Evolutionary conservation across 2,797 vertebrate species (phyloP).

Genomic region (Periparus ater): DNA sequence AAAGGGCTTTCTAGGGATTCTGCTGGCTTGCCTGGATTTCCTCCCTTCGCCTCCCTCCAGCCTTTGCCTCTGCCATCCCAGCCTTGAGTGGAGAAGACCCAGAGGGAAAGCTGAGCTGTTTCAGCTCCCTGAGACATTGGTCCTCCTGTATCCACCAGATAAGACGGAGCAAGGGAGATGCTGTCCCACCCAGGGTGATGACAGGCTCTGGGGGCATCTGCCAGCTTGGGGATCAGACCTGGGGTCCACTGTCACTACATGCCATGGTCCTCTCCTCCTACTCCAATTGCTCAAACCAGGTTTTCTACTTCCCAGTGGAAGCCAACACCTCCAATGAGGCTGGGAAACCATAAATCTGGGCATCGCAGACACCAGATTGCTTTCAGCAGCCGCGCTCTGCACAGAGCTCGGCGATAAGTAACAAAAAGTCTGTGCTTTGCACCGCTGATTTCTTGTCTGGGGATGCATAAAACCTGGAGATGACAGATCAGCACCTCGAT

Average conservation of each 20-base stretch:
- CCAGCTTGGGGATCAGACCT: neutral
- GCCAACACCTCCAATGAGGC: constrained; percentile 23
- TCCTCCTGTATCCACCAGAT: neutral
- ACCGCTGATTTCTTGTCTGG: constrained; percentile 50
- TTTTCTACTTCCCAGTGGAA: constrained; percentile 13
- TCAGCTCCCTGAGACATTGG: neutral
- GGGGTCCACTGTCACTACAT: fast-evolving
- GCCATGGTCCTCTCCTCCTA: neutral
- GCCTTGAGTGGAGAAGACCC: neutral
- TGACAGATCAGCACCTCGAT: constrained; percentile 58
- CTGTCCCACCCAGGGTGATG: neutral
- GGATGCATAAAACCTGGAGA: constrained; percentile 60
- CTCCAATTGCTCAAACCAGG: neutral
- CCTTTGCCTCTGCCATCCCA: neutral
- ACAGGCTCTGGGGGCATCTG: neutral
- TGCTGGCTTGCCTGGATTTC: neutral
- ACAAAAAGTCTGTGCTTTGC: constrained; percentile 52
- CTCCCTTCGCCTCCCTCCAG: neutral
- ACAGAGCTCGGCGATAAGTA: constrained; percentile 25
- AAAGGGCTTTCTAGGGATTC: constrained; percentile 42
- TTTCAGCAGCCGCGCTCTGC: constrained; percentile 35
- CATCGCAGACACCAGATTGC: constrained; percentile 62
- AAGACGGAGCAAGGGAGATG: neutral
- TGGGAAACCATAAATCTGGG: constrained; percentile 61
- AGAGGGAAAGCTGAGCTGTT: neutral